Conservation (phyloP, 1,140 invertebrate species). For the Watersipora subatra region DNA sequence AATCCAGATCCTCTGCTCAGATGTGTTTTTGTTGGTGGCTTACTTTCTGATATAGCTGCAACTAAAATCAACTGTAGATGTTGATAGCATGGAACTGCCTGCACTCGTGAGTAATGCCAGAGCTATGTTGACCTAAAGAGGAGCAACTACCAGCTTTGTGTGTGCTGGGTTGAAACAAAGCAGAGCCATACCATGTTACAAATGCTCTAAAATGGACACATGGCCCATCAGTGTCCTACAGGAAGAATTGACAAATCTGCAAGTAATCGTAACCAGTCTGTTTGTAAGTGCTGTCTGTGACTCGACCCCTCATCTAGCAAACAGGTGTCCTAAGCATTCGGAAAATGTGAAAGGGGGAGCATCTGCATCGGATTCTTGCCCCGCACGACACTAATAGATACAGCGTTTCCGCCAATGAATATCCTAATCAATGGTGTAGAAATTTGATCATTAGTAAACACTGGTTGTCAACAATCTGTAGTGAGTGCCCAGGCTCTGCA, state of each 20-base stretch:
- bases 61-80: background rate
- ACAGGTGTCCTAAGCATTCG: background rate
- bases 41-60: background rate
- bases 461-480: background rate
- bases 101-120: background rate
- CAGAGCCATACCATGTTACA: background rate
- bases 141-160: background rate
- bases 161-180: background rate
- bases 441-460: background rate
- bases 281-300: background rate
- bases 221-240: background rate
- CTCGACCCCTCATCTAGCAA: background rate
- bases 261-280: background rate
- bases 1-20: background rate
- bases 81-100: background rate
- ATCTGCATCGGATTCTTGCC: background rate
- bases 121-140: background rate
- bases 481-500: background rate
- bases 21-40: background rate
- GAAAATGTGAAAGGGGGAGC: background rate
- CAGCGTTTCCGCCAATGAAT: background rate
- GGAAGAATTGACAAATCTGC: background rate
- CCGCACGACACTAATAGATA: background rate
- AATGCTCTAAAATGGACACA: background rate
- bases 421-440: background rate